These are phyloP conservation scores for Onychomys arenicola DNA, from an alignment of 2,797 vertebrate genomes.

Conservation along the genomic window DNA sequence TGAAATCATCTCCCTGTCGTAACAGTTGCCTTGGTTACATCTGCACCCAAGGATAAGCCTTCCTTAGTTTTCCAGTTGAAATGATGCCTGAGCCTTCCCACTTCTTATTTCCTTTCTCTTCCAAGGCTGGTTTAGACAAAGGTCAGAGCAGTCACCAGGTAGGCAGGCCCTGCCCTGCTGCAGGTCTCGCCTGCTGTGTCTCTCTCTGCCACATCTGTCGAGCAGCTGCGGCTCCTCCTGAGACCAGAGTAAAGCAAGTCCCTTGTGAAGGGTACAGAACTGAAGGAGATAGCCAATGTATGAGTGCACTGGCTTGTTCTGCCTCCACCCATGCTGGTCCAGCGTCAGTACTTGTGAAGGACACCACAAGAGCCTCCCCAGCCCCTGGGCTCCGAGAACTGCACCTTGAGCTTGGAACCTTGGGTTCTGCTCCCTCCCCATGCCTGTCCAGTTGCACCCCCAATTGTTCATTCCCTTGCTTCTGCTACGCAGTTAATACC, in stretches of 20 bases:
- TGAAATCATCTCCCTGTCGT: conserved; percentile 71
- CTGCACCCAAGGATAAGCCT: conserved; percentile 71
- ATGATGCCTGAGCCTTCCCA: conserved; percentile 53
- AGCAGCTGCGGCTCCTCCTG: background rate
- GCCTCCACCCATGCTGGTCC: background rate
- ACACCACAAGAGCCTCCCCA: background rate
- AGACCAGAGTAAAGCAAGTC: background rate
- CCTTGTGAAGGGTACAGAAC: rapidly evolving
- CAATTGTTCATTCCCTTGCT: background rate
- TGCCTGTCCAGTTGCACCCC: background rate
- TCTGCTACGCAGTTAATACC: background rate
- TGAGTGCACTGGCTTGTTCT: rapidly evolving
- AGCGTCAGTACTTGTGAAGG: background rate
- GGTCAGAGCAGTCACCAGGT: conserved; percentile 22
- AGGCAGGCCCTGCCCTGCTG: background rate
- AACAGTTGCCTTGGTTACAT: conserved; percentile 79
- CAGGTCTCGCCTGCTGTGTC: background rate
- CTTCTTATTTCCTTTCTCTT: conserved; percentile 50
- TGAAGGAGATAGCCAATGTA: background rate
- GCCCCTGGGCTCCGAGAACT: background rate
- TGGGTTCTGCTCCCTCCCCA: background rate
- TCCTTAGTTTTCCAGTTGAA: conserved; percentile 67
- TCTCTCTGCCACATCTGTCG: background rate
- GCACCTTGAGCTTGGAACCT: background rate
- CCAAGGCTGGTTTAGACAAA: conserved; percentile 67